These are phyloP conservation scores for Dryadula phaetusa DNA, from an alignment of 2,888 invertebrate species.

Conservation along the genomic window DNA sequence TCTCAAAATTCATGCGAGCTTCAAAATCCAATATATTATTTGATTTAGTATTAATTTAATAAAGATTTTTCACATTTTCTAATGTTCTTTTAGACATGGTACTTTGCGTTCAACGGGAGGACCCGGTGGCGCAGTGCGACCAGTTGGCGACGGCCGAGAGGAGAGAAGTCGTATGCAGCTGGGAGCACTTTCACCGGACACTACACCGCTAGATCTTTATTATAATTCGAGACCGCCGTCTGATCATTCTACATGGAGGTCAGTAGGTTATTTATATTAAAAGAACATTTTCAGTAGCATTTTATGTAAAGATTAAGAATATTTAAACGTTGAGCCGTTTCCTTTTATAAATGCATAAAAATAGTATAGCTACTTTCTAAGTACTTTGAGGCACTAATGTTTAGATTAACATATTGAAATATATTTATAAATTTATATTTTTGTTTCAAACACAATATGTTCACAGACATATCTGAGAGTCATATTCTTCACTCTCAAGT, in stretches of 20 bases:
- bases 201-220: slow-evolving; percentile 89
- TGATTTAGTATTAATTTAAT: no score
- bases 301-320: neutral
- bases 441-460: no score
- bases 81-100: slow-evolving; percentile 66
- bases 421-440: no score
- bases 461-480: no score
- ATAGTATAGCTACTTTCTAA: no score
- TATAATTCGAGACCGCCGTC: slow-evolving; percentile 91
- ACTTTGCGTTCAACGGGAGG: slow-evolving; percentile 71
- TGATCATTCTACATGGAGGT: slow-evolving; percentile 84
- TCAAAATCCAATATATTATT: no score
- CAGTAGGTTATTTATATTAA: slow-evolving; percentile 32
- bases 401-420: no score
- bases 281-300: neutral
- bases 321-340: no score
- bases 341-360: no score
- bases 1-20: no score
- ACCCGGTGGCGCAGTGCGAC: slow-evolving; percentile 84
- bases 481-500: no score
- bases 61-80: neutral
- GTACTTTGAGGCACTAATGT: no score
- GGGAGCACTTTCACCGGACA: slow-evolving; percentile 87
- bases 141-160: slow-evolving; percentile 90
- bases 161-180: slow-evolving; percentile 91